Base-by-base conservation (phyloP, 1,140 invertebrate species). In the Marisa cornuarietis region DNA sequence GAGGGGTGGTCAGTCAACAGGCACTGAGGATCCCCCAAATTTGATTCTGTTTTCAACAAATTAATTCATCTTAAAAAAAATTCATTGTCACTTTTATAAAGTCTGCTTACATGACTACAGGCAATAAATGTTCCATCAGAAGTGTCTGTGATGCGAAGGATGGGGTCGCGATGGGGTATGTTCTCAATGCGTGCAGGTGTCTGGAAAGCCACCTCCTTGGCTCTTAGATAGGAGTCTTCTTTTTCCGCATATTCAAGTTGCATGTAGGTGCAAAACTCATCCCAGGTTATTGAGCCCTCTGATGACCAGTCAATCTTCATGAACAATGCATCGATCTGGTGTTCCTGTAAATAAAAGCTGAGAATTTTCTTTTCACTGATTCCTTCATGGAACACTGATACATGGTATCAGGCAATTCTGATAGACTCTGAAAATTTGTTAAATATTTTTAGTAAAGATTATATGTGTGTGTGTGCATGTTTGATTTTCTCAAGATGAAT, bases 191-290 rank as follows among this genome's bases (percentile, higher is more conserved):
- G 90, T 13, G 91, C 91, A 7, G 91, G 91, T n/a, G 90, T 81
- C 63, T 88, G 85, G 78, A 91, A 91, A 26, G 84, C 74, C 31
- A 91, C 88, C 62, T 90, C 89, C 72, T 90, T 90, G 22, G 88
- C 84, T 14, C 89, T 78, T 42, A 88, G 83, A 72, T 90, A 90
- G 8, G 88, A 90, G 72, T 90, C 90, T 82, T 91, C 90, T 79
- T 91, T 91, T 81, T 91, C 90, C 0, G 88, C 85, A 84, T 90
- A 91, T 74, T 90, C 87, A 52, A 91, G 83, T 80, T 91, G 91
- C 90, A 91, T 90, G 86, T 91, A 91, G 2, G 90, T 91, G 84
- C 91, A 91, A 79, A 91, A 91, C 81, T 91, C 90, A 83, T 91
- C 90, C 90, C 90, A 91, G 3, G 88, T 88, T 73, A 91, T 91